Evolutionary conservation across 2,888 invertebrate genomes (phyloP), one percentile per base, ranked within the genome.

Genomic region (Anoplius nigerrimus): DNA sequence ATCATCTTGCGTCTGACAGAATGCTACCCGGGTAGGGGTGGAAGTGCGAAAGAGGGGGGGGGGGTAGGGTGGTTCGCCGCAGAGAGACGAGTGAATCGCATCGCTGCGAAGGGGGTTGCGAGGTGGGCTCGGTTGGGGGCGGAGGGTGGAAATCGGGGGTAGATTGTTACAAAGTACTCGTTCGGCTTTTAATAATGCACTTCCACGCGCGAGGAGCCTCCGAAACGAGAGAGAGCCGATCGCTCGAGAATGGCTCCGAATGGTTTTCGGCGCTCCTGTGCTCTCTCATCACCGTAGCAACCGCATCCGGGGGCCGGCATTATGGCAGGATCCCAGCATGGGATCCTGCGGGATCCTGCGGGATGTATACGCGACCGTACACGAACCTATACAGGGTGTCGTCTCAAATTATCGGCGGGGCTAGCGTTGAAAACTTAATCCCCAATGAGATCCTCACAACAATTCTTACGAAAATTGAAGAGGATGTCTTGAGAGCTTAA

Each of bases 231-330:
- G 24, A 34, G 34, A 76, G 66, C 75, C 79, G 78, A 79, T 78
- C 74, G 73, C 54, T 63, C 59, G 72, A 74, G 74, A 76, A 70
- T 69, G 71, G 71, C 70, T 72, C 69, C 71, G 74, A 78, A 78
- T 77, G 80, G 73, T 76, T 79, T 79, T 77, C 80, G 75, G 76
- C 76, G 73, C 57, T 68, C 60, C 62, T 54, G 53, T 63, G 62
- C 48, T 48, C 74, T 63, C 81, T 80, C 83, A 82, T 85, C 80
- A 80, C 84, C 83, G 83, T 84, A 82, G 83, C 81, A 82, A 85
- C 82, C 71, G 66, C 66, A 68, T 65, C 66, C 71, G 56, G 69
- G 69, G 56, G 56, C 27, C 61, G 63, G 61, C 54, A 66, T 62
- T 66, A 57, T 66, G 58, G 68, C 62, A 65, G 75, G 52, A 58